A percentile compares a stretch with the other conserved stretches of the same genome.
Evolutionary conservation across 2,888 invertebrate species (phyloP).

Genomic region (Aporophyla nigra): DNA sequence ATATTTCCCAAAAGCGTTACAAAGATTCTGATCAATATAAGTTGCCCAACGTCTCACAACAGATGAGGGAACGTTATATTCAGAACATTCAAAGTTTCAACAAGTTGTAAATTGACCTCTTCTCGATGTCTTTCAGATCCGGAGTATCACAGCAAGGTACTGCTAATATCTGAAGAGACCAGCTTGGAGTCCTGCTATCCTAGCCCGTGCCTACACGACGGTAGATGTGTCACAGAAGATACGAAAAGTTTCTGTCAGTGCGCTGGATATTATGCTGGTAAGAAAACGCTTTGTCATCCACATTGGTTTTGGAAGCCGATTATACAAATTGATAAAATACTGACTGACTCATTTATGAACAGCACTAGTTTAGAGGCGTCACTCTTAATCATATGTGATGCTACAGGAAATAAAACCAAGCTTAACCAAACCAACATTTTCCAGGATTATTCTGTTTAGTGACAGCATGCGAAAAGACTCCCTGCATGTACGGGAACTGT

Average conservation of each 20-base stretch:
- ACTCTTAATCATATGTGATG: not conserved
- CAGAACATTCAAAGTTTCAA: no score
- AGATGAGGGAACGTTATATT: no score
- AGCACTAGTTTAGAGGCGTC: not conserved
- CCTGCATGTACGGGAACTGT: conserved; percentile 93
- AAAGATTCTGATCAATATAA: no score
- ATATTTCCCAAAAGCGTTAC: no score
- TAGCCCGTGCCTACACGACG: conserved; percentile 94
- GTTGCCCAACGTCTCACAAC: no score
- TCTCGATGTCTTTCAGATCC: conserved; percentile 84
- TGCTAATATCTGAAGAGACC: conserved; percentile 90
- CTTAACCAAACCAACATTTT: not conserved
- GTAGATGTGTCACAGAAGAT: conserved; percentile 92
- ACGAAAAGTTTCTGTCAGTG: conserved; percentile 93
- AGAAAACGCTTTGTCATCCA: conserved; percentile 8
- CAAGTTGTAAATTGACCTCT: no score
- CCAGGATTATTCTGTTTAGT: conserved; percentile 94
- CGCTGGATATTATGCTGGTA: conserved; percentile 93
- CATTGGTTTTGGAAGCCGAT: not conserved
- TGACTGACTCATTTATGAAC: not conserved
- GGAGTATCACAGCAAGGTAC: conserved; percentile 92
- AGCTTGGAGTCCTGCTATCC: conserved; percentile 93
- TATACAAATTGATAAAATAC: no score
- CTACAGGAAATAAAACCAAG: not conserved
- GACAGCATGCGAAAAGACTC: conserved; percentile 94